Base-by-base conservation (phyloP, 2,113 vertebrate genomes). In the Vulpes ferrilata region DNA sequence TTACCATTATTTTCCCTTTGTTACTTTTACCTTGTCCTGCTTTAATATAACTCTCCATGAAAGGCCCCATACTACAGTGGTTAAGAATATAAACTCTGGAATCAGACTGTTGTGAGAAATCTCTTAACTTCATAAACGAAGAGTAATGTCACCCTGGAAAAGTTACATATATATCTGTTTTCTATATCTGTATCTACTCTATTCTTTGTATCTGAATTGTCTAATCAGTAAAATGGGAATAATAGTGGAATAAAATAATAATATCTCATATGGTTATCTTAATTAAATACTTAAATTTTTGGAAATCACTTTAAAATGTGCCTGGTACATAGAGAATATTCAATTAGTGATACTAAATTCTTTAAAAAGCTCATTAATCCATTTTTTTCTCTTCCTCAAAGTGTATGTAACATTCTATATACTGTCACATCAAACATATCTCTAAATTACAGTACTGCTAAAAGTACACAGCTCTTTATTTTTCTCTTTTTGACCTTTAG, bases 281-380 rank as follows among this genome's bases (percentile, higher is more conserved):
- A 83, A 85, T 64, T 27, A 76, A 93, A 78, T 95, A 11, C 8
- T 64, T 86, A 71, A 92, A 60, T 94, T 51, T 53, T 93, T 95
- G n/a, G 8, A 64, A 93, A 59, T 48, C 8, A n/a, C 8, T 83
- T 53, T 88, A 22, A 85, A 92, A 85, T 32, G 3, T 60, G 9
- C 2, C 51, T 74, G 13, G 2, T 25, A 79, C 22, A 38, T 19
- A 53, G 27, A 60, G 6, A 87, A 48, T 1, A 53, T 7, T 78
- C 32, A 10, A 25, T 71, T 71, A 74, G 9, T 65, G 23, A 3
- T n/a, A 57, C n/a, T 76, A 48, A 65, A 76, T 71, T 43, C 25
- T 78, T 76, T 83, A 1, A 23, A 95, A 76, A 62, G 0, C 27
- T 90, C 7, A 9, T 38, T 67, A 25, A 48, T 74, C 32, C 17